A percentile compares a stretch with the other conserved stretches of the same genome.
Evolutionary conservation across 2,797 vertebrate genomes (phyloP).

Genomic region (Lepilemur septentrionalis): DNA sequence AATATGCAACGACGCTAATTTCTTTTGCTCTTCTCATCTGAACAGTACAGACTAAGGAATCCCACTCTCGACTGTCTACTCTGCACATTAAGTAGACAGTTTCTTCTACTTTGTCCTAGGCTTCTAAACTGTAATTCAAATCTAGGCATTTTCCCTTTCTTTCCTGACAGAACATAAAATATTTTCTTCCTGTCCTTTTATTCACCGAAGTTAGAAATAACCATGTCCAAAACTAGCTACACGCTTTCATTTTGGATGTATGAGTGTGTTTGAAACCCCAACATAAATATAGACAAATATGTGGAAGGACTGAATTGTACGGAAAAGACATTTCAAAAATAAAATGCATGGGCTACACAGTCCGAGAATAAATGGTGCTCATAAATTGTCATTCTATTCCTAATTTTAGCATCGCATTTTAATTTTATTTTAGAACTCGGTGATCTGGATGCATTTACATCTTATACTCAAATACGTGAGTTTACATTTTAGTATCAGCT

Average conservation of each 20-base stretch:
- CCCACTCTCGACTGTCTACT: not conserved
- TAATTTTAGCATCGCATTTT: not conserved
- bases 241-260: not conserved
- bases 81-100: not conserved
- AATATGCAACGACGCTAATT: not conserved
- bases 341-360: not conserved
- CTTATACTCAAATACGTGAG: not conserved
- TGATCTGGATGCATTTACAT: not conserved
- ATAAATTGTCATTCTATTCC: not conserved
- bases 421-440: not conserved
- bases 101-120: not conserved
- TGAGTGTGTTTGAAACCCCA: rapidly evolving
- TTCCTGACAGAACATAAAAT: no score
- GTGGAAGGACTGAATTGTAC: not conserved
- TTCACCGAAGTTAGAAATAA: not conserved
- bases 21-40: not conserved
- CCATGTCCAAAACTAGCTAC: not conserved
- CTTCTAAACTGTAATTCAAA: not conserved
- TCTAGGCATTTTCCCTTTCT: not conserved
- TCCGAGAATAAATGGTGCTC: not conserved
- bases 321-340: not conserved
- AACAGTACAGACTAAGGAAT: not conserved
- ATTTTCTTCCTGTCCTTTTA: not conserved
- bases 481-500: not conserved
- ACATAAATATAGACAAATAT: not conserved